These are phyloP conservation scores for Drosophila murphyi DNA, from an alignment of 1,140 invertebrate species.

Conservation along the genomic window DNA sequence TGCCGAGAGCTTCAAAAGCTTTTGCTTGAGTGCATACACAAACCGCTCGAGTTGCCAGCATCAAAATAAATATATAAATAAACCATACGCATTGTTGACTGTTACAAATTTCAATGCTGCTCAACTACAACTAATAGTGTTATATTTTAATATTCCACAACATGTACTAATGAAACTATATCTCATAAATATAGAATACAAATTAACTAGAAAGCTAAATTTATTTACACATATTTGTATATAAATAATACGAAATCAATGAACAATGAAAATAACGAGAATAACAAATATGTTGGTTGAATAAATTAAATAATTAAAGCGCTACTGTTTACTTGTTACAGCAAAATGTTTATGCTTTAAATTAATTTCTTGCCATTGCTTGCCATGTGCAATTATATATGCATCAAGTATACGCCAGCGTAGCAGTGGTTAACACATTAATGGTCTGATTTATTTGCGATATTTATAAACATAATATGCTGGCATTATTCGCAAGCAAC, in stretches of 20 bases:
- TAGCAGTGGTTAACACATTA: slow-evolving; percentile 70
- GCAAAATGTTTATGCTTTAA: background rate
- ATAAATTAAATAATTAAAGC: too few relatives aligned
- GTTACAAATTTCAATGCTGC: background rate
- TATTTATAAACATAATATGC: slow-evolving; percentile 69
- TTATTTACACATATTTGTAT: background rate
- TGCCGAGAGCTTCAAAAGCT: background rate
- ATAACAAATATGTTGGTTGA: too few relatives aligned
- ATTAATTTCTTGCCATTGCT: slow-evolving; percentile 14
- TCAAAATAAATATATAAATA: slow-evolving; percentile 15
- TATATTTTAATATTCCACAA: too few relatives aligned
- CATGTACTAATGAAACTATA: too few relatives aligned
- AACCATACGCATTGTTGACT: slow-evolving; percentile 21
- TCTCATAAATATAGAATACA: too few relatives aligned
- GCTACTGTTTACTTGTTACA: background rate
- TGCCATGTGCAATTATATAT: slow-evolving; percentile 45
- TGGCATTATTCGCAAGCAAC: slow-evolving; percentile 47
- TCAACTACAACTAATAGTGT: too few relatives aligned
- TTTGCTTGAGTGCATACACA: slow-evolving; percentile 11
- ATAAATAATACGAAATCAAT: background rate
- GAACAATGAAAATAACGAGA: too few relatives aligned
- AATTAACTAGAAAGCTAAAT: too few relatives aligned
- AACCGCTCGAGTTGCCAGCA: slow-evolving; percentile 35
- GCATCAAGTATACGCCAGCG: slow-evolving; percentile 35
- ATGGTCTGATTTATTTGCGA: slow-evolving; percentile 69